Evolutionary conservation across 2,113 vertebrate genomes (phyloP).

Genomic region (Nestor notabilis): DNA sequence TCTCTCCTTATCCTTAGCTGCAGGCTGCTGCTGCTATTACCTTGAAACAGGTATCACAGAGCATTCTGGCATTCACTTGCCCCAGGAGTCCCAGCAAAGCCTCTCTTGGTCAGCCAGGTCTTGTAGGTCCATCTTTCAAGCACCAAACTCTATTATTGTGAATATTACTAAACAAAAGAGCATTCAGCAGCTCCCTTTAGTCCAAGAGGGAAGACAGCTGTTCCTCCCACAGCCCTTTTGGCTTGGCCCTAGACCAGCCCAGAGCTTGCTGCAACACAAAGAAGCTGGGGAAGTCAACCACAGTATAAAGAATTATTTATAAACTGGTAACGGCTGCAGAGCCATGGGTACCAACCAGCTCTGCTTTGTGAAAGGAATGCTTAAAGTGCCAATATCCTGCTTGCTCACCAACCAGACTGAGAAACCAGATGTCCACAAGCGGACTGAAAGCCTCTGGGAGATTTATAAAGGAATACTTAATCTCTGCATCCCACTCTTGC

Average conservation of each 20-base stretch:
- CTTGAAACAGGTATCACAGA: not conserved
- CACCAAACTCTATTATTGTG: not conserved
- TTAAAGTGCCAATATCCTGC: not conserved
- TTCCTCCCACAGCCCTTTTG: not conserved
- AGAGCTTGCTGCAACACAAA: not conserved
- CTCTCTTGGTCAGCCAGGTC: not conserved
- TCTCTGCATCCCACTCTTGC: not conserved
- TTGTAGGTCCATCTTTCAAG: not conserved
- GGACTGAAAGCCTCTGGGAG: not conserved
- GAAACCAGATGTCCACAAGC: not conserved
- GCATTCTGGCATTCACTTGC: not conserved
- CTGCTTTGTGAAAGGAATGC: rapidly evolving
- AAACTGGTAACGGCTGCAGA: not conserved
- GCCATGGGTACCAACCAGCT: not conserved
- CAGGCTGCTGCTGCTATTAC: not conserved
- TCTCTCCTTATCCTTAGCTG: not conserved
- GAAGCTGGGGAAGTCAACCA: not conserved
- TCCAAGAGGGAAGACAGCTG: not conserved
- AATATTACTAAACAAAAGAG: not conserved
- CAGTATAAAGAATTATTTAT: not conserved
- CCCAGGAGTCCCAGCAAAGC: not conserved
- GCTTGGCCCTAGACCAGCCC: not conserved
- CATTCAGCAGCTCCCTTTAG: not conserved
- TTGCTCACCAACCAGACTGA: not conserved
- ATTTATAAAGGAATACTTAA: not conserved